Evolutionary conservation across 2,888 invertebrate species (phyloP).

Genomic region (Bugulina stolonifera): DNA sequence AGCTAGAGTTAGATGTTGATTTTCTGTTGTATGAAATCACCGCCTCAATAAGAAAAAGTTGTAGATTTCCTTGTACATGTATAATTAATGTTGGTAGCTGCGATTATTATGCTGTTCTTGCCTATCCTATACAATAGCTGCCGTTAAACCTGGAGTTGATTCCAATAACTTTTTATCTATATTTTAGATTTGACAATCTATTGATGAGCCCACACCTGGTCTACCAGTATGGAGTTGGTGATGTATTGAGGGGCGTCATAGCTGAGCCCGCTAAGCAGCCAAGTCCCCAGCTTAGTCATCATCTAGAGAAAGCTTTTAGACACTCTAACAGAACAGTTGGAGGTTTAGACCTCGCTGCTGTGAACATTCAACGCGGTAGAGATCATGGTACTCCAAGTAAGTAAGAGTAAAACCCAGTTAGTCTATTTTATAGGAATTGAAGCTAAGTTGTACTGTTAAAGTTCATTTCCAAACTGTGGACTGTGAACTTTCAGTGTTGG

Average conservation of each 20-base stretch:
- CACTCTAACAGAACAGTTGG: background rate
- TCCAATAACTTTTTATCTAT: background rate
- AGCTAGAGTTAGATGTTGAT: no score
- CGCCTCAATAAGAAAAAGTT: no score
- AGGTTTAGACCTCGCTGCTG: conserved; percentile 5
- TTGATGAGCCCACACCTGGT: conserved; percentile 22
- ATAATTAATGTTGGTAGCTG: no score
- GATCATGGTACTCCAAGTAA: conserved; percentile 21
- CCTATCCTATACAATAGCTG: background rate
- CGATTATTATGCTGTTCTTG: no score
- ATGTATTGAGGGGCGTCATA: conserved; percentile 11
- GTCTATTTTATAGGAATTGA: no score
- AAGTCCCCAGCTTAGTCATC: background rate
- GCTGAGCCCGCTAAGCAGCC: conserved; percentile 7
- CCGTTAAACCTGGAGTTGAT: background rate
- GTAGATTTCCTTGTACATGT: no score
- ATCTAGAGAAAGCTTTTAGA: conserved; percentile 22
- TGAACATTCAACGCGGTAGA: conserved; percentile 24
- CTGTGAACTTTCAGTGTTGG: no score
- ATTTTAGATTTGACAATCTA: background rate
- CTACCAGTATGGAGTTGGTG: background rate
- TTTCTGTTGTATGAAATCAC: no score
- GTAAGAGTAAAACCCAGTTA: background rate
- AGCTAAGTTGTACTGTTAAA: no score
- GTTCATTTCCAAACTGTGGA: no score